Conservation (phyloP, 92 coral and sea anemone species). For the Muricea muricata region DNA sequence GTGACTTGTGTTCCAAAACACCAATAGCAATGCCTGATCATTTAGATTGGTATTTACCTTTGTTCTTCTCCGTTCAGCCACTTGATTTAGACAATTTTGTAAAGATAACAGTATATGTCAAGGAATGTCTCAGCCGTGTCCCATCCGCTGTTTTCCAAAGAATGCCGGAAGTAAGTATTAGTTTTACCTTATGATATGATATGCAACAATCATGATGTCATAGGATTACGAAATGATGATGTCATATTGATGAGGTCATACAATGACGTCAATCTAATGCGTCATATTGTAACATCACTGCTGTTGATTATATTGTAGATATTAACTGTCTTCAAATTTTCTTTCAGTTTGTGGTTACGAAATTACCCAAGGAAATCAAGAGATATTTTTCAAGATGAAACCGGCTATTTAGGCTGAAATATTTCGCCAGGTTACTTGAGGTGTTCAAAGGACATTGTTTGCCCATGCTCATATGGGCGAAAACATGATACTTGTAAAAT, state of each 20-base stretch:
- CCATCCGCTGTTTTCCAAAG: neutral
- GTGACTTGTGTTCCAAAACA: too few species aligned
- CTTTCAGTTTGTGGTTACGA: neutral
- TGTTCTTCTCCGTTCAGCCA: neutral
- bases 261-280: neutral
- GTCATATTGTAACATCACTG: neutral
- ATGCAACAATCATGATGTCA: neutral
- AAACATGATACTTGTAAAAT: too few species aligned
- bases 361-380: neutral
- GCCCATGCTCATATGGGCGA: too few species aligned
- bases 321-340: neutral
- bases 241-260: neutral
- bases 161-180: conserved; percentile 17
- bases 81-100: conserved; percentile 9
- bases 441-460: too few species aligned
- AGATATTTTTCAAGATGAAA: conserved; percentile 2
- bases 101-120: conserved; percentile 13
- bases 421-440: neutral
- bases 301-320: neutral
- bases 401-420: neutral
- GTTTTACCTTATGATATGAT: too few species aligned
- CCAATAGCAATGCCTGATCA: neutral
- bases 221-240: neutral
- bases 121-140: neutral
- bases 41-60: neutral